phyloP scores from a whole-genome alignment of 2,888 invertebrate species.

The Ennomos quercinarius region DNA sequence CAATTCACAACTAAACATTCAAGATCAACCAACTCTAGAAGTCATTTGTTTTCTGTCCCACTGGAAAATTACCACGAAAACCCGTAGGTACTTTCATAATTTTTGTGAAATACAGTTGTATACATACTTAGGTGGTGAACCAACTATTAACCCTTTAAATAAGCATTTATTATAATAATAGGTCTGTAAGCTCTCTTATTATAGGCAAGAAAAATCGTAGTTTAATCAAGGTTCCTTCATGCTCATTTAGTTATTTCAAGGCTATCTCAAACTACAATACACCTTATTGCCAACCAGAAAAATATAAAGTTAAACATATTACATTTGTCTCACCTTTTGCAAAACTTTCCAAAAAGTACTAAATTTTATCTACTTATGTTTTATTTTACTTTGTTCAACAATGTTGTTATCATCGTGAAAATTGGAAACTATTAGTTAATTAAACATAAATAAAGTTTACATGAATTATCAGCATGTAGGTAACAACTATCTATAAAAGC shows the following conservation, averaged over 20 bases:
- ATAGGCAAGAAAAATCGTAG: too few species aligned
- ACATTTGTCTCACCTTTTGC: neutral
- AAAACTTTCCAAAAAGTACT: neutral
- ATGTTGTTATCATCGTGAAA: slow-evolving; percentile 14
- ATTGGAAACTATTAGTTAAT: neutral
- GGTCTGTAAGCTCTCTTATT: too few species aligned
- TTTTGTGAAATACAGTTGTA: slow-evolving; percentile 3
- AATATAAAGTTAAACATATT: neutral
- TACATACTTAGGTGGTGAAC: neutral
- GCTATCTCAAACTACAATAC: too few species aligned
- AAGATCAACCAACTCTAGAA: slow-evolving; percentile 45
- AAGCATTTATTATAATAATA: too few species aligned
- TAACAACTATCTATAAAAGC: slow-evolving; percentile 7
- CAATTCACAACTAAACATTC: slow-evolving; percentile 43
- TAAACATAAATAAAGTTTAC: slow-evolving; percentile 4
- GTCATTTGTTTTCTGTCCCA: slow-evolving; percentile 44
- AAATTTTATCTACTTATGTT: too few species aligned
- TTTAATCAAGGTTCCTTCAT: too few species aligned
- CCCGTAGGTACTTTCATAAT: slow-evolving; percentile 8
- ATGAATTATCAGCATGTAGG: slow-evolving; percentile 1
- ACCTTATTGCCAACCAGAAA: too few species aligned
- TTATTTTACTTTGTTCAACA: slow-evolving; percentile 3
- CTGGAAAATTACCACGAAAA: slow-evolving; percentile 44
- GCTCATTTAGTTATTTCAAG: too few species aligned
- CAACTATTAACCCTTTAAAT: slow-evolving; percentile 1